Evolutionary conservation across 2,113 vertebrate genomes (phyloP).

Genomic region (Siniperca knerii): DNA sequence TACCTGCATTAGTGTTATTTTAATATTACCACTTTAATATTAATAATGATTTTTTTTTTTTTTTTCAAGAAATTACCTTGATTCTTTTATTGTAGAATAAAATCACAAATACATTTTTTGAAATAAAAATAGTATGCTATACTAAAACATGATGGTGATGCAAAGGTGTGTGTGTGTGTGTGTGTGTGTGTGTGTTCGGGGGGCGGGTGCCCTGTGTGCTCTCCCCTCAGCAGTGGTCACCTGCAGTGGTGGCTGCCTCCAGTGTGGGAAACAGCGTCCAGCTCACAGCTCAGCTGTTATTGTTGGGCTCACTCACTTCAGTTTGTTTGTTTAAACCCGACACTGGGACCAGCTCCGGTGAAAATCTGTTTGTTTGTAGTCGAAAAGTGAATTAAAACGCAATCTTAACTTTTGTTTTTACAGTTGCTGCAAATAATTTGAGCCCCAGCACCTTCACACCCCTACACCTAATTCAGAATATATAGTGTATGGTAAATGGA

Average conservation of each 20-base stretch:
- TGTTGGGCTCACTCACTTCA: constrained; percentile 84
- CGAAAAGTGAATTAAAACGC: constrained; percentile 85
- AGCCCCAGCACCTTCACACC: constrained; percentile 7
- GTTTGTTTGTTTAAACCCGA: constrained; percentile 89
- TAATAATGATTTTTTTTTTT: background rate
- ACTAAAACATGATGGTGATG: background rate
- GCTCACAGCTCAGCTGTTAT: constrained; percentile 85
- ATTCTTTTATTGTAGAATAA: background rate
- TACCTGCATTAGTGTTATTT: background rate
- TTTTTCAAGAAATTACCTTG: background rate
- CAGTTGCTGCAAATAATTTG: constrained; percentile 78
- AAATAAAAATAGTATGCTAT: background rate
- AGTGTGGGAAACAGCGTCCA: constrained; percentile 86
- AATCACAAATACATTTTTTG: background rate
- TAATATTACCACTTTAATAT: background rate
- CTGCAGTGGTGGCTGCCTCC: constrained; percentile 74
- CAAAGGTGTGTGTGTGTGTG: background rate
- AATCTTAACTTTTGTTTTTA: constrained; percentile 81
- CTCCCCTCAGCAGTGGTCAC: constrained; percentile 68
- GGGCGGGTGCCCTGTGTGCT: constrained; percentile 10
- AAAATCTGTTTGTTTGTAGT: constrained; percentile 87
- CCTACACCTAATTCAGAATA: constrained; percentile 9
- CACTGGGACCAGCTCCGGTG: constrained; percentile 79
- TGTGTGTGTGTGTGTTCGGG: constrained; percentile 2
- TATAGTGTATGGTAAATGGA: constrained; percentile 40